A percentile compares a stretch with the other conserved stretches of the same genome.
These are phyloP conservation scores for Troilus luridus DNA, from an alignment of 2,888 invertebrate genomes.

Conservation along the genomic window DNA sequence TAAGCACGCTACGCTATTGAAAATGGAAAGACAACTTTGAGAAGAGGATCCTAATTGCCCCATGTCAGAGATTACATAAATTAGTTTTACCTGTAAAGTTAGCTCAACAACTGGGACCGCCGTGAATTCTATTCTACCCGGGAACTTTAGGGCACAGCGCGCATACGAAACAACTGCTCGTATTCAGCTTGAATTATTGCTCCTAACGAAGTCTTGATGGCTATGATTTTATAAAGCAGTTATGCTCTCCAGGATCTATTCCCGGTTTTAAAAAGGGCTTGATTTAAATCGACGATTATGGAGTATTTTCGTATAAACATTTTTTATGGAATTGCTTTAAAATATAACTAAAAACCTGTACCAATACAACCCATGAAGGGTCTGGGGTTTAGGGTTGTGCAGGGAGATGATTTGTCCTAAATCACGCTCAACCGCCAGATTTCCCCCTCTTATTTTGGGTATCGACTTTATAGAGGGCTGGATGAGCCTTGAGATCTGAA, in stretches of 20 bases:
- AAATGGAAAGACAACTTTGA: background rate
- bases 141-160: background rate
- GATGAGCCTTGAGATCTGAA: too few species aligned
- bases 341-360: background rate
- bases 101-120: background rate
- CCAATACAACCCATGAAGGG: too few species aligned
- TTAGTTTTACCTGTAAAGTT: slow-evolving; percentile 25
- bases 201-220: slow-evolving; percentile 6
- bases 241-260: background rate
- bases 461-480: too few species aligned
- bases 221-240: background rate
- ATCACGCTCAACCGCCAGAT: too few species aligned
- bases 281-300: background rate
- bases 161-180: slow-evolving; percentile 2
- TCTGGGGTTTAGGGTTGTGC: too few species aligned
- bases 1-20: background rate
- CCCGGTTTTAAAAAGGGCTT: background rate
- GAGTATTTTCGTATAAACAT: background rate
- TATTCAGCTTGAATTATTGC: slow-evolving; percentile 12
- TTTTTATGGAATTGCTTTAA: background rate
- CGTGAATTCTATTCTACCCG: background rate
- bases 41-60: background rate
- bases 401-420: too few species aligned
- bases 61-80: slow-evolving; percentile 1
- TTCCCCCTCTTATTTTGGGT: too few species aligned